Base-by-base conservation (phyloP, 2,888 invertebrate species). In the Scrobipalpa costella region DNA sequence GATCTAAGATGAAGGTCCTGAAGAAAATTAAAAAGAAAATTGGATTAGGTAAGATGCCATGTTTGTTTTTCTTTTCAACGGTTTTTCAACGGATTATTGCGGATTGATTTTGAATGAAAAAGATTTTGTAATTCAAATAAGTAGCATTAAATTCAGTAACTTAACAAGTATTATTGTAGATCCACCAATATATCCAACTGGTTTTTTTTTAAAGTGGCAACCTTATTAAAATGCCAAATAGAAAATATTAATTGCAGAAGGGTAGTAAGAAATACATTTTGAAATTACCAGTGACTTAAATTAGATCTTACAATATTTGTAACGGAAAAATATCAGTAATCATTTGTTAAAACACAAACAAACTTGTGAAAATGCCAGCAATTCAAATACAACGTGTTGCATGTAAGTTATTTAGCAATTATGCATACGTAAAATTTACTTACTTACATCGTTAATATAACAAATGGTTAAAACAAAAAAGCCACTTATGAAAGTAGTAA, bases 1-100 rank as follows among this genome's bases (percentile, higher is more conserved):
- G 90, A 11, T 91, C 91, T 1, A 97, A 96, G 91, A 97, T 97
- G 96, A 97, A 97, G 92, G 95, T 97, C 67, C 90, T 97, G 69
- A 97, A 97, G 93, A 97, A 97, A 84, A 95, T 97, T 77, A 97
- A 97, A 87, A 95, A 94, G 78, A 96, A 96, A 79, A 97, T 97
- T 84, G 97, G 97, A 76, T 88, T 97, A 85, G 96, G 97, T 97
- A 88, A 94, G 96, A 74, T 72, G 47, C 44, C 0, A 21, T 9
- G 5, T 21, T 21, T 52, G 44, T 44, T 55, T 63, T 59, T 21
- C 5, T 7, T 55, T n/a, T n/a, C n/a, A 34, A 34, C 55, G n/a
- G 34, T 52, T 52, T 27, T 27, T 27, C 21, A 52, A 52, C 50
- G 50, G 27, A 52, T 13, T 27, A 21, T 52, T 2, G 11, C 0